Conservation (phyloP, 1,140 invertebrate species). For the Phymorhynchus buccinoides region DNA sequence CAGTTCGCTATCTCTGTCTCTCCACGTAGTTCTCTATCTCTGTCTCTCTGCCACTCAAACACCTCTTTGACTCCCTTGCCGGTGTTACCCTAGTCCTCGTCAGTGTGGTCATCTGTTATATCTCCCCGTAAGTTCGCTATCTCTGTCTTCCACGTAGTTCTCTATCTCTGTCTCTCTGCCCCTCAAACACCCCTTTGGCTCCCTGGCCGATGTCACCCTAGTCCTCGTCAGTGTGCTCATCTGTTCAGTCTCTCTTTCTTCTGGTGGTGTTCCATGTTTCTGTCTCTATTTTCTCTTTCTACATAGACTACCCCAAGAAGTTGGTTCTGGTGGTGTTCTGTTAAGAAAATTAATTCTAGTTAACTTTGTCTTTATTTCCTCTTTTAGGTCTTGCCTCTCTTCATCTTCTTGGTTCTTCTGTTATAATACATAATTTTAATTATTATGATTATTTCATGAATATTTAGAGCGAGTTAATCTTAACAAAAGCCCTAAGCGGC, state of each 20-base stretch:
- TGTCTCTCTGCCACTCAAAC: constrained; percentile 62
- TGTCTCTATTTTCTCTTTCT: background rate
- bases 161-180: background rate
- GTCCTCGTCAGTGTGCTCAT: constrained; percentile 70
- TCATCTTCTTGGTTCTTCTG: no score
- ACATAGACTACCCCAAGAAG: no score
- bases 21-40: background rate
- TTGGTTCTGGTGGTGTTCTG: no score
- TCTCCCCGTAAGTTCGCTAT: no score
- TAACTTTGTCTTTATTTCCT: no score
- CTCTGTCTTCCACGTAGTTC: background rate
- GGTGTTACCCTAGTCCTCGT: constrained; percentile 74
- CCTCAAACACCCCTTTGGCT: constrained; percentile 72
- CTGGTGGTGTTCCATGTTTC: background rate
- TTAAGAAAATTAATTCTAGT: no score
- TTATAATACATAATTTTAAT: no score
- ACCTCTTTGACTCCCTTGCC: constrained; percentile 74
- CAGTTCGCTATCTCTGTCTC: background rate
- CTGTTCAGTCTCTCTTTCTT: constrained; percentile 58
- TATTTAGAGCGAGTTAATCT: no score
- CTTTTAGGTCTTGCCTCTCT: no score
- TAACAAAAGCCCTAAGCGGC: no score
- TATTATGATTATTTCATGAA: no score
- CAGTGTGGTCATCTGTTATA: constrained; percentile 71
- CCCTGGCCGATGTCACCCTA: constrained; percentile 74